Base-by-base conservation (phyloP, 2,888 invertebrate genomes). In the Danaus chrysippus region DNA sequence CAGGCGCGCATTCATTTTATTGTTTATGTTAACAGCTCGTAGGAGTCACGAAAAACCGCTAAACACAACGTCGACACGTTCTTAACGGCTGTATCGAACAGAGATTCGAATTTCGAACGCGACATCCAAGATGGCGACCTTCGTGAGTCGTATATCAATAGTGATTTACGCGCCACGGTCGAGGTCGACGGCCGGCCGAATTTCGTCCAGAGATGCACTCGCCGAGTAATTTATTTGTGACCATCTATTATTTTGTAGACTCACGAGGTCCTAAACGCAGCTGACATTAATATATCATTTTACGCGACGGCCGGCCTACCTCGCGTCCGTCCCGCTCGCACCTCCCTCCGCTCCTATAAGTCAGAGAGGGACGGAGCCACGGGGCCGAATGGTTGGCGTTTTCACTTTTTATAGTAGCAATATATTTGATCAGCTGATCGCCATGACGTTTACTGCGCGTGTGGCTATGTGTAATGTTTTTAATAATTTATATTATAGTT, bases 381-480 rank as follows among this genome's bases (percentile, higher is more conserved):
- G 73, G 79, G 80, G 80, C 79, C 81, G 79, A 84, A 82, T 83
- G 83, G 85, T 87, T 87, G 79, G 84, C 83, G 89, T 89, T 91
- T 90, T 91, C 91, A 90, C 90, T 91, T 90, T 91, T 91, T 91
- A 89, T 90, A 89, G 89, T 86, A 87, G 89, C 86, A 87, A 89
- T 91, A 88, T 91, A 90, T 90, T 90, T 90, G 89, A 90, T 90
- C 91, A 91, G 91, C 90, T 91, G 91, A 91, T 91, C 91, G 87
- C 73, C 78, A 82, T 87, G 90, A 90, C 91, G 87, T 90, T 90
- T 88, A 89, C 83, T 83, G 84, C 82, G 80, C 78, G 82, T 77
- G 83, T 71, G 74, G 72, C 79, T 76, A 81, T 83, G 82, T 83
- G 87, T 86, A 83, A 84, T 86, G 83, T 84, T 87, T 88, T 88